phyloP scores from a whole-genome alignment of 2,797 vertebrate genomes.

The Amphiprion clarkii region DNA sequence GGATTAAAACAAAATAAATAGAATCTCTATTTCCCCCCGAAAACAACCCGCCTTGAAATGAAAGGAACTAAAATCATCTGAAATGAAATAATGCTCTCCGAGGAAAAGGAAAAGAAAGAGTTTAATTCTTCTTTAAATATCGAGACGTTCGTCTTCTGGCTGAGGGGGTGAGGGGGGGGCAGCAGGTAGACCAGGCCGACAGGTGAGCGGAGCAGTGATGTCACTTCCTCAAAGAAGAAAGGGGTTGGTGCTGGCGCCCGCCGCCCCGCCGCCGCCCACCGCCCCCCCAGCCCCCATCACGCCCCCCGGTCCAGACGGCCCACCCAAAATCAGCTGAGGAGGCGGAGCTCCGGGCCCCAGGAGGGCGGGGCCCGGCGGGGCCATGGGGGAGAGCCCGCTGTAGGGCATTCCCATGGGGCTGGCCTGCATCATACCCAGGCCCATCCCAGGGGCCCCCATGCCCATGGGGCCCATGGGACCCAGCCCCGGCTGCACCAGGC shows the following conservation, averaged over 20 bases:
- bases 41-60: slow-evolving; percentile 76
- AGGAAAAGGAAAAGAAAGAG: slow-evolving; percentile 66
- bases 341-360: slow-evolving; percentile 75
- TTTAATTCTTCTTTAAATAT: slow-evolving; percentile 82
- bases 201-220: slow-evolving; percentile 64
- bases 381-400: slow-evolving; percentile 87
- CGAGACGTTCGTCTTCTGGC: slow-evolving; percentile 81
- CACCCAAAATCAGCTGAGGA: slow-evolving; percentile 87
- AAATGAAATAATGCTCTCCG: slow-evolving; percentile 78
- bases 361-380: slow-evolving; percentile 76
- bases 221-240: slow-evolving; percentile 88
- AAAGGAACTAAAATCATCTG: slow-evolving; percentile 72
- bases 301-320: slow-evolving; percentile 80
- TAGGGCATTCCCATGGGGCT: slow-evolving; percentile 86
- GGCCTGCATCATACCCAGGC: slow-evolving; percentile 86
- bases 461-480: slow-evolving; percentile 77
- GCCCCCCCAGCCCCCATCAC: slow-evolving; percentile 84
- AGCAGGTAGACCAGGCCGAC: slow-evolving; percentile 76
- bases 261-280: slow-evolving; percentile 80
- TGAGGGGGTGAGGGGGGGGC: slow-evolving; percentile 59
- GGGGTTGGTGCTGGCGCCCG: slow-evolving; percentile 88
- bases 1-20: slow-evolving; percentile 82
- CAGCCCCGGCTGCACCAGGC: slow-evolving; percentile 84
- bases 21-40: slow-evolving; percentile 71
- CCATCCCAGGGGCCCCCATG: slow-evolving; percentile 82